These are phyloP conservation scores for Girardinichthys multiradiatus DNA, from an alignment of 2,113 vertebrate genomes.

Conservation along the genomic window DNA sequence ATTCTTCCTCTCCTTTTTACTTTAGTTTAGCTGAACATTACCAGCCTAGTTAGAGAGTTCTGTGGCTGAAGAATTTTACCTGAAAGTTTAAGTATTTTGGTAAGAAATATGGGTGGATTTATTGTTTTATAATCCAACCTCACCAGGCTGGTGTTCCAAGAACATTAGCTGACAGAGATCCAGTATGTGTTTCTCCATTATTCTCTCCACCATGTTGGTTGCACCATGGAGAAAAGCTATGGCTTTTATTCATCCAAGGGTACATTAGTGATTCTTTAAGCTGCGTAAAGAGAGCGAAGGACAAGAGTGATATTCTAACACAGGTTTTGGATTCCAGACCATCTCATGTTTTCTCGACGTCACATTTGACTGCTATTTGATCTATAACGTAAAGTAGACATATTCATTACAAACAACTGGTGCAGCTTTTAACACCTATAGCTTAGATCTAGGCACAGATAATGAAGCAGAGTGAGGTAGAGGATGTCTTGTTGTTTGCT, in stretches of 20 bases:
- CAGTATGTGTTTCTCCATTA: background rate
- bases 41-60: too few relatives aligned
- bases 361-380: constrained; percentile 73
- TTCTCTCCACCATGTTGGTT: constrained; percentile 33
- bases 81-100: too few relatives aligned
- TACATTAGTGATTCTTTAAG: constrained; percentile 69
- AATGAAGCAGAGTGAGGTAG: constrained; percentile 57
- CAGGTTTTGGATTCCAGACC: constrained; percentile 61
- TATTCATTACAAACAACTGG: constrained; percentile 81
- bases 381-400: constrained; percentile 68
- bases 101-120: too few relatives aligned
- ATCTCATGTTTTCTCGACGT: constrained; percentile 75
- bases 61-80: too few relatives aligned
- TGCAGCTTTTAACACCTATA: constrained; percentile 76
- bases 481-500: constrained; percentile 71
- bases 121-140: too few relatives aligned
- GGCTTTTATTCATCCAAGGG: constrained; percentile 65
- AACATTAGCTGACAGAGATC: too few relatives aligned
- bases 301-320: constrained; percentile 70
- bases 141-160: too few relatives aligned
- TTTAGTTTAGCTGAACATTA: too few relatives aligned
- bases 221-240: constrained; percentile 26
- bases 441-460: constrained; percentile 67
- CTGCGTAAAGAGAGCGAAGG: constrained; percentile 68
- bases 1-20: too few relatives aligned